Evolutionary conservation across 1,140 invertebrate genomes (phyloP).

Genomic region (Berghia stephanieae): DNA sequence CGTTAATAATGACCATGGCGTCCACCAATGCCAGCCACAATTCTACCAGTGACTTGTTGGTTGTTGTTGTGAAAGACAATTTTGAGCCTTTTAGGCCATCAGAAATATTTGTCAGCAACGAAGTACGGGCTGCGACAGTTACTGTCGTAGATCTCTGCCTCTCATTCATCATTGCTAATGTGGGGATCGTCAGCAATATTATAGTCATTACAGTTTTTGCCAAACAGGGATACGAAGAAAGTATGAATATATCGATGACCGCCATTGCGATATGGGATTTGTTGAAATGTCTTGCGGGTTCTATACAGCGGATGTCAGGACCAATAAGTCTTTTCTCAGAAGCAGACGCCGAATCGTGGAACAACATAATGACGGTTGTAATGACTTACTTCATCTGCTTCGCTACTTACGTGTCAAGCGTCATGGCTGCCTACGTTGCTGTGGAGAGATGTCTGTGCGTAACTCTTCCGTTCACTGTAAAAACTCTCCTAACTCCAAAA

Average conservation of each 20-base stretch:
- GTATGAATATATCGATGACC: conserved; percentile 11
- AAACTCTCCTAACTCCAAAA: not conserved
- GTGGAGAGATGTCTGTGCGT: conserved; percentile 20
- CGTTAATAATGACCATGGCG: too few relatives aligned
- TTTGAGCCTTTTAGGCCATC: too few relatives aligned
- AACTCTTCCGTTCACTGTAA: conserved; percentile 14
- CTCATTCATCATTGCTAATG: not conserved
- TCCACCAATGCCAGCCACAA: too few relatives aligned
- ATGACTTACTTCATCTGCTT: conserved; percentile 12
- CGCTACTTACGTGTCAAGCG: conserved; percentile 5
- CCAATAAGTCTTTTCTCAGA: not conserved
- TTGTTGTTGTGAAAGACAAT: too few relatives aligned
- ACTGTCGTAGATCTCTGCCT: too few relatives aligned
- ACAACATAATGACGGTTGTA: not conserved
- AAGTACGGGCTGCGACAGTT: too few relatives aligned
- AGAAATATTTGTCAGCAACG: too few relatives aligned
- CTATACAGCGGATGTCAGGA: conserved; percentile 19
- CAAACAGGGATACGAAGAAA: too few relatives aligned
- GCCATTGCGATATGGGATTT: conserved; percentile 23
- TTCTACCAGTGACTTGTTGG: too few relatives aligned
- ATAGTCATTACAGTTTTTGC: not conserved
- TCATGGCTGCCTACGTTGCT: conserved; percentile 17
- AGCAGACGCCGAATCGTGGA: not conserved
- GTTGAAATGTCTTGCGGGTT: not conserved
- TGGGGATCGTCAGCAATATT: conserved; percentile 15